Percentiles rank a stretch among this genome's conserved stretches.
phyloP scores from a whole-genome alignment of 2,113 vertebrate genomes.

The Emydocephalus ijimae region DNA sequence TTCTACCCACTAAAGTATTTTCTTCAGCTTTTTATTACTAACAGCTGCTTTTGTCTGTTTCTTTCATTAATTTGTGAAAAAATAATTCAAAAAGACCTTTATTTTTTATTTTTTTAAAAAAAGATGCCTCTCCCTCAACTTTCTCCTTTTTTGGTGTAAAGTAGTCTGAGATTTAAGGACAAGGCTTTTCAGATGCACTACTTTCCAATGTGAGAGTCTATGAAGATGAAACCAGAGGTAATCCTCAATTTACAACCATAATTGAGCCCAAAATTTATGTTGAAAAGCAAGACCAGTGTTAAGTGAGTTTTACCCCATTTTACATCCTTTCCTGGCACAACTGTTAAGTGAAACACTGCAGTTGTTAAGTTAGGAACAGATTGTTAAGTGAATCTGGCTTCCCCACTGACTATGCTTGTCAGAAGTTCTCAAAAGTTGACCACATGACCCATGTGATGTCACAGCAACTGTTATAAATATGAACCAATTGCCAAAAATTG shows the following conservation, averaged over 20 bases:
- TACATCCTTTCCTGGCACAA: not conserved
- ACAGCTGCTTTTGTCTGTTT: not conserved
- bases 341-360: not conserved
- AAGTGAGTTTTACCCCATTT: not conserved
- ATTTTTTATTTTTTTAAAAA: too few species aligned
- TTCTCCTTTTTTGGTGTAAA: too few species aligned
- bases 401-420: not conserved
- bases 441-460: too few species aligned
- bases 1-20: not conserved
- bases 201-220: not conserved
- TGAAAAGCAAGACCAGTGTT: not conserved
- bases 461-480: not conserved
- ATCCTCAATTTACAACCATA: not conserved
- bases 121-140: too few species aligned
- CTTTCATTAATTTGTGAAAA: not conserved
- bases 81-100: not conserved
- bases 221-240: not conserved
- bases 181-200: too few species aligned
- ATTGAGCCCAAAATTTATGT: not conserved
- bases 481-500: too few species aligned
- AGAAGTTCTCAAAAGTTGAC: not conserved
- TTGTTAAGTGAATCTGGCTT: not conserved
- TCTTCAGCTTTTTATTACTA: not conserved
- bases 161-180: too few species aligned
- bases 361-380: not conserved